A percentile compares a stretch with the other conserved stretches of the same genome.
Evolutionary conservation across 1,140 invertebrate genomes (phyloP).

Genomic region (Elymnias hypermnestra): DNA sequence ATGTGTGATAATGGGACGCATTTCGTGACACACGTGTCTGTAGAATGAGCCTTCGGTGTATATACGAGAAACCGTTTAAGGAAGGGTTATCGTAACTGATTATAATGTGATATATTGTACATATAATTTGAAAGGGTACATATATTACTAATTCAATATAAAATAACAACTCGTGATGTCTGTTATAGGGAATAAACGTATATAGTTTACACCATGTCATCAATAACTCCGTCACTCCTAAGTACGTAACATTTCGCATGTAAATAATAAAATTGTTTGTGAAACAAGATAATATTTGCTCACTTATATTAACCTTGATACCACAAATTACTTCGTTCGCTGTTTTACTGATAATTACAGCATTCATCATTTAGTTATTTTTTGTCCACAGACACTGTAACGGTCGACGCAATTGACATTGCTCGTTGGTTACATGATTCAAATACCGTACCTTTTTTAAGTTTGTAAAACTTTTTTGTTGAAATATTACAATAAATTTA

Average conservation of each 20-base stretch:
- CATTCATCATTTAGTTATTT: no score
- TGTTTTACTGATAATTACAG: neutral
- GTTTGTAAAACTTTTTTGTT: no score
- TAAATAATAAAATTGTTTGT: conserved; percentile 1
- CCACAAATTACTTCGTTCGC: neutral
- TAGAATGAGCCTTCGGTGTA: conserved; percentile 27
- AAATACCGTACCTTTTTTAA: no score
- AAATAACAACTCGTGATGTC: neutral
- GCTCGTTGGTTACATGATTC: no score
- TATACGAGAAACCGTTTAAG: conserved; percentile 13
- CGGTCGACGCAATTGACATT: no score
- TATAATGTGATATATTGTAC: conserved; percentile 2
- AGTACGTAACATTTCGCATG: conserved; percentile 12
- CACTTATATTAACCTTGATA: neutral
- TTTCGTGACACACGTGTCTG: conserved; percentile 60
- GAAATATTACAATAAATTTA: no score
- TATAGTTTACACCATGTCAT: no score
- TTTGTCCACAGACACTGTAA: no score
- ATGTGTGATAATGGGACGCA: conserved; percentile 46
- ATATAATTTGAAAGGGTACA: no score
- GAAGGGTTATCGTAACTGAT: conserved; percentile 14
- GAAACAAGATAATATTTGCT: neutral
- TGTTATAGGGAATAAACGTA: no score
- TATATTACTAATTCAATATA: no score
- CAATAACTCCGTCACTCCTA: no score